phyloP scores from a whole-genome alignment of 2,888 invertebrate species.

The Andrena chrysosceles region DNA sequence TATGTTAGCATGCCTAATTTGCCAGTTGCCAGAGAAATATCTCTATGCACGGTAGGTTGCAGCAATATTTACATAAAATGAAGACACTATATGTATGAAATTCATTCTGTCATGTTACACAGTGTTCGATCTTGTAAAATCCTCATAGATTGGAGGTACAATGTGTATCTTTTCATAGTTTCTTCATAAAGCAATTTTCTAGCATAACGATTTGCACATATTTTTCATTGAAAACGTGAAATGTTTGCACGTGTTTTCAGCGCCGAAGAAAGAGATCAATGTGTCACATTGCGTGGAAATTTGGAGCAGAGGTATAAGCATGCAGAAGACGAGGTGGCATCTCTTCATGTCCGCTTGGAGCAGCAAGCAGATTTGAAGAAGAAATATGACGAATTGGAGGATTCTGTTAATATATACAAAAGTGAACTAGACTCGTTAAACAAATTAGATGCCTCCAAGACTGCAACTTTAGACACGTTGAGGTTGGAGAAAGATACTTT shows the following conservation, averaged over 20 bases:
- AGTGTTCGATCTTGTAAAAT: too few species aligned
- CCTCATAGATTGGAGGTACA: too few species aligned
- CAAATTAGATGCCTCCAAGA: conserved; percentile 75
- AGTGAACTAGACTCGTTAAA: conserved; percentile 80
- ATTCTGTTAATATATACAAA: conserved; percentile 78
- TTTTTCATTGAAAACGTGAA: too few species aligned
- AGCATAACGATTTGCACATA: too few species aligned
- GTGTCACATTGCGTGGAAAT: conserved; percentile 76
- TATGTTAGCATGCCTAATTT: neutral
- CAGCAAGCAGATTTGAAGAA: conserved; percentile 75
- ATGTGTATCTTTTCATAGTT: neutral
- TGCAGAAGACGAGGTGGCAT: conserved; percentile 75
- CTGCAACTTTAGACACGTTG: conserved; percentile 77
- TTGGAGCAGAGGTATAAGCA: conserved; percentile 76
- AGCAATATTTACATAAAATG: conserved; percentile 2
- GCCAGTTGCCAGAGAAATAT: neutral
- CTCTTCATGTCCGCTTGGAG: conserved; percentile 77
- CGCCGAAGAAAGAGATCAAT: conserved; percentile 82
- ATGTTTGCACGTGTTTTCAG: conserved; percentile 65
- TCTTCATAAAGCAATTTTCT: neutral
- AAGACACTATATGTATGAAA: neutral
- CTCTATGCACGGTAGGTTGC: neutral
- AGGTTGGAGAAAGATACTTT: conserved; percentile 78
- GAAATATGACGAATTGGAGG: conserved; percentile 74
- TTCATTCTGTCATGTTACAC: too few species aligned